phyloP scores from a whole-genome alignment of 2,113 vertebrate species.

The Melanocharis versteri region DNA sequence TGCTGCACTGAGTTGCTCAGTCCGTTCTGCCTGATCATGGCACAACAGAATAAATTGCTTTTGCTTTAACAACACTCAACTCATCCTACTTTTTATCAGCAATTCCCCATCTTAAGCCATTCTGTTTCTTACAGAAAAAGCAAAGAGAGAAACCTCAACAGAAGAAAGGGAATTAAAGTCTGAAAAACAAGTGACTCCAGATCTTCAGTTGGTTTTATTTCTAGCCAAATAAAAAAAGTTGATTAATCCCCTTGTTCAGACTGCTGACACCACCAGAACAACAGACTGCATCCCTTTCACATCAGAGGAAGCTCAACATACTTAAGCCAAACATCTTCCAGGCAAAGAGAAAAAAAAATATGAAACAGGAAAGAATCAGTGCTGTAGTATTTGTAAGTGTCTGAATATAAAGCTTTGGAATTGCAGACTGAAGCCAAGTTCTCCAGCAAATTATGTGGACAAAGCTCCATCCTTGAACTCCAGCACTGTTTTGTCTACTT shows the following conservation, averaged over 20 bases:
- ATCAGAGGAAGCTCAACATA: background rate
- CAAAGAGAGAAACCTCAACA: background rate
- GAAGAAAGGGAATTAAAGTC: background rate
- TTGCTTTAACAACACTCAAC: background rate
- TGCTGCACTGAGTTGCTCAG: background rate
- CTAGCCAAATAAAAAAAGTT: background rate
- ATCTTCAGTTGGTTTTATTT: background rate
- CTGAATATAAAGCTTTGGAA: background rate
- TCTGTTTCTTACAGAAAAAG: background rate
- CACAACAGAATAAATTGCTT: background rate
- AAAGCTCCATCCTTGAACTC: background rate
- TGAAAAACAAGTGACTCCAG: background rate
- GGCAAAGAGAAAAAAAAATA: background rate
- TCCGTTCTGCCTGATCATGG: fast-evolving
- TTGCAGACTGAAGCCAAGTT: background rate
- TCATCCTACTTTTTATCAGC: background rate
- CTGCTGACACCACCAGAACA: background rate
- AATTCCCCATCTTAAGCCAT: background rate
- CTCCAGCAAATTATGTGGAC: background rate
- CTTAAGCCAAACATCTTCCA: background rate
- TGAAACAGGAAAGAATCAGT: background rate
- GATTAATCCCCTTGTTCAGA: background rate
- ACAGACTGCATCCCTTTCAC: background rate
- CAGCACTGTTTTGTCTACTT: background rate
- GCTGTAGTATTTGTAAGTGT: background rate